These are phyloP conservation scores for Amblyjoppa proteus DNA, from an alignment of 2,888 invertebrate species.

Conservation along the genomic window DNA sequence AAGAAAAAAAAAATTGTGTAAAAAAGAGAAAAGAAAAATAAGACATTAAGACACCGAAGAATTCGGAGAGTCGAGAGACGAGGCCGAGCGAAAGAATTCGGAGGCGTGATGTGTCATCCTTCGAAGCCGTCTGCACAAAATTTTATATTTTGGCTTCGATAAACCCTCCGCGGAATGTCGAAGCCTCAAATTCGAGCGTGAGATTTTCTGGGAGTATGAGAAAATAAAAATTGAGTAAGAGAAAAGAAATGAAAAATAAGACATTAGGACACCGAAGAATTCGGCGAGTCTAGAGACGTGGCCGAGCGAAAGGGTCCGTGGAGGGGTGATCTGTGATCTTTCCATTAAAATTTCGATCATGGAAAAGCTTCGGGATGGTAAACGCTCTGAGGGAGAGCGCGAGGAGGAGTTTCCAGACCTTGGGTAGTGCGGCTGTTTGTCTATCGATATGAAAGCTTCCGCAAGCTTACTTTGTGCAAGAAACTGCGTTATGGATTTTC, in stretches of 20 bases:
- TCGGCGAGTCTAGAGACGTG: neutral
- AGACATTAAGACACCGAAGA: neutral
- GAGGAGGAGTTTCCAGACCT: neutral
- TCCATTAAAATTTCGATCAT: slow-evolving; percentile 79
- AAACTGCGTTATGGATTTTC: slow-evolving; percentile 12
- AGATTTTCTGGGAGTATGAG: no score
- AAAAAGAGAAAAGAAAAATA: no score
- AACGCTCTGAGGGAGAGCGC: neutral
- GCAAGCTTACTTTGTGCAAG: slow-evolving; percentile 16
- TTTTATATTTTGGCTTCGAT: no score
- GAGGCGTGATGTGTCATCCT: neutral
- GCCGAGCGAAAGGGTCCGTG: neutral
- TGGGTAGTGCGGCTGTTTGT: slow-evolving; percentile 33
- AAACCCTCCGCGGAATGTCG: no score
- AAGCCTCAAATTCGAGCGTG: no score
- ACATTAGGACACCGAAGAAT: neutral
- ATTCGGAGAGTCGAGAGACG: neutral
- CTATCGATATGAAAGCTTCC: slow-evolving; percentile 55
- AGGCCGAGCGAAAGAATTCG: neutral
- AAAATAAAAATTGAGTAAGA: no score
- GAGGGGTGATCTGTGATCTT: slow-evolving; percentile 72
- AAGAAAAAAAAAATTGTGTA: no score
- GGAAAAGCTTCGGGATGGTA: slow-evolving; percentile 13
- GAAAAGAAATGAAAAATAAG: no score
- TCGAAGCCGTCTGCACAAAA: no score